Evolutionary conservation across 2,888 invertebrate species (phyloP).

Genomic region (Hydroisotoma schaefferi): DNA sequence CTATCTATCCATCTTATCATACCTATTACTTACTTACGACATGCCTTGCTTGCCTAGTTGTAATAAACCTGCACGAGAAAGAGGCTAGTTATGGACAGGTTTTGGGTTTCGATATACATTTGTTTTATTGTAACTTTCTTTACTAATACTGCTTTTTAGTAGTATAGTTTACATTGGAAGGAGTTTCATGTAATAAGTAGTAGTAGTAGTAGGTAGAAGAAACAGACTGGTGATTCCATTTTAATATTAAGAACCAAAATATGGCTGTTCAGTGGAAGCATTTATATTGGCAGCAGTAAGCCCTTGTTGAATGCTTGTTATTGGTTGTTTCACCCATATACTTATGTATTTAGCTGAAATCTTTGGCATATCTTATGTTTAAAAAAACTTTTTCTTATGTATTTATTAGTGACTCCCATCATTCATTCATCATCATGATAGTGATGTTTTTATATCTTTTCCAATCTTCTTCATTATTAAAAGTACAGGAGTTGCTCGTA

Average conservation of each 20-base stretch:
- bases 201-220: too few relatives aligned
- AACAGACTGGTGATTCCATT: too few relatives aligned
- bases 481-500: not conserved
- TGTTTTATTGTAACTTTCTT: not conserved
- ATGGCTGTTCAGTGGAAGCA: too few relatives aligned
- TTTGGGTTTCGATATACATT: too few relatives aligned
- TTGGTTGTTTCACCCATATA: not conserved
- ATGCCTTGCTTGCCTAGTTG: not conserved
- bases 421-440: conserved; percentile 20
- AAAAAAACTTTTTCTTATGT: not conserved
- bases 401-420: conserved; percentile 11
- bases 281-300: too few relatives aligned
- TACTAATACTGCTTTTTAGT: not conserved
- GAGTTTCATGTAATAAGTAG: too few relatives aligned
- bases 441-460: conserved; percentile 8
- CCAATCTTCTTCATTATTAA: too few relatives aligned
- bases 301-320: conserved; percentile 1
- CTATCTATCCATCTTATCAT: too few relatives aligned
- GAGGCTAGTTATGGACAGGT: not conserved
- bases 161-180: too few relatives aligned
- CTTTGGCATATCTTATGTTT: not conserved
- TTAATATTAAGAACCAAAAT: too few relatives aligned
- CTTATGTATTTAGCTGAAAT: not conserved
- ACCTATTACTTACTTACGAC: not conserved
- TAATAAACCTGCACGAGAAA: not conserved